Base-by-base conservation (phyloP, 2,888 invertebrate genomes). In the Drosophila setosimentum region DNA sequence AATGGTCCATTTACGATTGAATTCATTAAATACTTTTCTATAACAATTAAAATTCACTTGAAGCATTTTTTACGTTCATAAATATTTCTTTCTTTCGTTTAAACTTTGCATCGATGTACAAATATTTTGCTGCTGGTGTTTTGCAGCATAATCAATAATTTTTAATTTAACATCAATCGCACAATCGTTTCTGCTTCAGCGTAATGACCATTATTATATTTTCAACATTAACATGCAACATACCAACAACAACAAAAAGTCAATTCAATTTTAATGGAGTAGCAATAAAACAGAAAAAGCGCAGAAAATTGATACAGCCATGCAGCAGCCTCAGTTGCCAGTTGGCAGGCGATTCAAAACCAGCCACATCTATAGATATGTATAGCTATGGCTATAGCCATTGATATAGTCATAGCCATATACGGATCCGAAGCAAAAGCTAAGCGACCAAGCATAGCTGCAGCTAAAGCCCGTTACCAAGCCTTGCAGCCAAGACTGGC, bases 201-300 rank as follows among this genome's bases (percentile, higher is more conserved):
- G 78, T 86, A 85, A 85, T 85, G 86, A 76, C 83, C 74, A 83
- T 88, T 86, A 85, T 85, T 85, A 83, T 88, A 75, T 88, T 86
- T 83, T 78, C 87, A 87, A 51, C 82, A 84, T 80, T 79, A 86
- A 80, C 78, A 75, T 83, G 73, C 77, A 77, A 69, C 68, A 77
- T 53, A 66, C 37, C 49, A 66, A 40, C 62, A 76, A 68, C 70
- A 73, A 68, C 76, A 75, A 81, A 83, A 89, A 87, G 73, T 73
- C 87, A 84, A 86, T 86, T 87, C 87, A 87, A 82, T 89, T 82
- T 89, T 89, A 86, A 86, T 89, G 84, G 89, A 89, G 82, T 89
- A 89, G 89, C 86, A 89, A 86, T 86, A 89, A 86, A 89, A 82
- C 89, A 82, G 82, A 87, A 85, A 85, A 84, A 86, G 88, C 88